phyloP scores from a whole-genome alignment of 1,140 invertebrate species.

The Anadara kagoshimensis region DNA sequence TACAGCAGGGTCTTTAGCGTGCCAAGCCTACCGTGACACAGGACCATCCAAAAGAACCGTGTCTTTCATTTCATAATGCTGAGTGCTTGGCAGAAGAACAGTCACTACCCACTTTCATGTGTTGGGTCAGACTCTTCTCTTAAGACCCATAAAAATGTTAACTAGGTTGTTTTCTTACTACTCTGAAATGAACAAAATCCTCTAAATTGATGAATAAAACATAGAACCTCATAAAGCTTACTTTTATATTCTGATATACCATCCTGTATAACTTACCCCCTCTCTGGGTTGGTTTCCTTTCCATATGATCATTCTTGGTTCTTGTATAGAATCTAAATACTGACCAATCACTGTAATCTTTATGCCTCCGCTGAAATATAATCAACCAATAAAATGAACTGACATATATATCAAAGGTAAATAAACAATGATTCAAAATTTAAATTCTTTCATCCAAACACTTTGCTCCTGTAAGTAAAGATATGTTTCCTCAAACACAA shows the following conservation, averaged over 20 bases:
- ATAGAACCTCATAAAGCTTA: neutral
- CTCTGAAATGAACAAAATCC: too few species aligned
- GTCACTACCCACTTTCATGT: too few species aligned
- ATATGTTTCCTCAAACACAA: neutral
- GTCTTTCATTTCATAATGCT: too few species aligned
- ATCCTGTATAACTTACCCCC: slow-evolving; percentile 78
- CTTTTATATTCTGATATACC: neutral
- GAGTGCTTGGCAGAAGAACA: too few species aligned
- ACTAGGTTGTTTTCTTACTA: too few species aligned
- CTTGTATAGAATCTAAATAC: slow-evolving; percentile 90
- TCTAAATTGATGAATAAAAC: too few species aligned
- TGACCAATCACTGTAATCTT: slow-evolving; percentile 90
- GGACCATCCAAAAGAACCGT: too few species aligned
- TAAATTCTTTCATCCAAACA: too few species aligned
- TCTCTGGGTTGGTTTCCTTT: slow-evolving; percentile 82
- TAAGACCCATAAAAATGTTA: too few species aligned
- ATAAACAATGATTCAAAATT: neutral
- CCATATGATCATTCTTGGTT: slow-evolving; percentile 91
- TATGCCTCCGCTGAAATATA: slow-evolving; percentile 86
- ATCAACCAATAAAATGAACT: neutral
- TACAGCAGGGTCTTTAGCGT: too few species aligned
- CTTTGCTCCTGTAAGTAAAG: neutral
- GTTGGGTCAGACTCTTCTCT: too few species aligned
- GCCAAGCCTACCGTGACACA: too few species aligned
- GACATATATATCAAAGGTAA: neutral